Evolutionary conservation across 2,888 invertebrate genomes (phyloP), one percentile per base, ranked within the genome.

Genomic region (Taphrorychus bicolor): DNA sequence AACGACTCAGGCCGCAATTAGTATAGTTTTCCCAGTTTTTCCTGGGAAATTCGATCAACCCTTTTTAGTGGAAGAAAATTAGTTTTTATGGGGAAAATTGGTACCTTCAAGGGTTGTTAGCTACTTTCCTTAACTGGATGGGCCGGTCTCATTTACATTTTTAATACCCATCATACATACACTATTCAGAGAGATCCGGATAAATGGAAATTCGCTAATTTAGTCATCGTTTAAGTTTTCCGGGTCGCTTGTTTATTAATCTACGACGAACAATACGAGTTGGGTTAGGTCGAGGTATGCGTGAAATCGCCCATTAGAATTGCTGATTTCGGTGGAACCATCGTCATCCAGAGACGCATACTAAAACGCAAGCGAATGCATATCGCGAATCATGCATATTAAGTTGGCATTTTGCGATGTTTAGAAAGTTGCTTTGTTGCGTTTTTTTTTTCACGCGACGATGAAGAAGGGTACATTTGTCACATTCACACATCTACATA

Each of bases 21-120:
- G 52, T 16, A 54, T 57, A 56, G 69, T 69, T 65, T 69, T 60
- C 60, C 65, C 66, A 57, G 60, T 61, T 66, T 69, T 70, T 66
- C 32, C 63, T 53, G 21, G 70, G 60, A 70, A 67, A 57, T 64
- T 59, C n/a, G n/a, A n/a, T n/a, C 59, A 70, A 70, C 66, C 70
- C 70, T 64, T 67, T 66, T 69, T 69, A 52, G 21, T 18, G n/a
- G 60, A 54, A 58, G 67, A 68, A 63, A 59, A 63, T 68, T 68
- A 60, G 42, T 59, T 65, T 65, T 65, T 65, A n/a, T n/a, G n/a
- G n/a, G 41, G 51, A 23, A 51, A 60, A 66, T 40, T 48, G 23
- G 16, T 60, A 24, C 41, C 41, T 19, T 56, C 16, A 45, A 23
- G 19, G 49, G 60, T 60, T 54, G 56, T 66, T 66, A 66, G 51